Base-by-base conservation (phyloP, 2,888 invertebrate species). In the Chirona hameri region DNA sequence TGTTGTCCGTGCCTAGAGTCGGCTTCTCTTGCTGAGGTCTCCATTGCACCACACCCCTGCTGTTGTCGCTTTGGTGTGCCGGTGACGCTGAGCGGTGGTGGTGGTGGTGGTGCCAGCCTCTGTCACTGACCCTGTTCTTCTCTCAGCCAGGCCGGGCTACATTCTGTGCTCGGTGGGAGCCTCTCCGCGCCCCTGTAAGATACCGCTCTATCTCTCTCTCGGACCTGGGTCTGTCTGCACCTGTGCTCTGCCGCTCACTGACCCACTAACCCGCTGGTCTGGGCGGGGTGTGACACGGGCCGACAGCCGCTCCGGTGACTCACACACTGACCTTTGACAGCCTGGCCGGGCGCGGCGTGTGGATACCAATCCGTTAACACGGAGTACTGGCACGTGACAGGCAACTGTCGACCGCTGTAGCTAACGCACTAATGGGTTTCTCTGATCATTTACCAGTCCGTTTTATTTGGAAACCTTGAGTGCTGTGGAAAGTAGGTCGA, bases 111-210 rank as follows among this genome's bases (percentile, higher is more conserved):
- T 39, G 39, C 14, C 27, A 12, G 60, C n/a, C 24, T n/a, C n/a
- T 5, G 3, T n/a, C 60, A 27, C 24, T 76, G 46, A 76, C 76
- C 14, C 76, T 76, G 24, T 12, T 76, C 76, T 46, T 4, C 76
- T 24, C 76, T 24, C 76, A 76, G 76, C 76, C 76, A 76, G 76
- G 76, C 76, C 76, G 39, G 76, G 76, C 76, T 76, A 76, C 76
- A 76, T 76, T 76, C 76, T 76, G 76, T 76, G 76, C 76, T 76
- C 76, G 76, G 46, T 76, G 24, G 76, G 46, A 76, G 39, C 24
- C 24, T 24, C 27, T 24, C 76, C 10, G 76, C 76, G 76, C 21
- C 76, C 76, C 76, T 76, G 76, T 76, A 76, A 76, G 76, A 76
- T 46, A 46, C 24, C 21, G 27, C 65, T n/a, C 21, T 24, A 7